Percentiles rank a stretch among this genome's conserved stretches.
These are phyloP conservation scores for Pachypeltis micranthus DNA, from an alignment of 1,140 invertebrate species.

Conservation along the genomic window DNA sequence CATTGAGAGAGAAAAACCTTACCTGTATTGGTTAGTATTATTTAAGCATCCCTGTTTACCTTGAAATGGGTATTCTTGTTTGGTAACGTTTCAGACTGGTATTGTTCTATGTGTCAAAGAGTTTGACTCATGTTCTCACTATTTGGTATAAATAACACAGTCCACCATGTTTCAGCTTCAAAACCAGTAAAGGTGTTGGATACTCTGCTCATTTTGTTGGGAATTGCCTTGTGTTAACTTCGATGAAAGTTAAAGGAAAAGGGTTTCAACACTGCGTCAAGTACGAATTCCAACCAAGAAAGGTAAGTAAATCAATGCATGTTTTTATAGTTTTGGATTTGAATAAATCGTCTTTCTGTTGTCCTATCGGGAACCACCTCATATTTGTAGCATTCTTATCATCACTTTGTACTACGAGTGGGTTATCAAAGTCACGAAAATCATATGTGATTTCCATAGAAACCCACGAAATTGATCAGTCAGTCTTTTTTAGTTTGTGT, in stretches of 20 bases:
- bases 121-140: not conserved
- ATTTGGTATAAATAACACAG: conserved; percentile 16
- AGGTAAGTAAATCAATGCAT: conserved; percentile 44
- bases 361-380: too few species aligned
- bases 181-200: conserved; percentile 97
- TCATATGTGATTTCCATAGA: too few species aligned
- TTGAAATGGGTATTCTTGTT: not conserved
- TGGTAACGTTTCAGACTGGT: too few species aligned
- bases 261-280: conserved; percentile 99
- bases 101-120: too few species aligned
- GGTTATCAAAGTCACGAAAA: too few species aligned
- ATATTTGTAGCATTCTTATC: too few species aligned
- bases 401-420: too few species aligned
- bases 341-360: too few species aligned
- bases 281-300: conserved; percentile 96
- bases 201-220: conserved; percentile 99
- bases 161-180: conserved; percentile 63
- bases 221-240: conserved; percentile 94
- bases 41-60: not conserved
- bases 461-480: too few species aligned
- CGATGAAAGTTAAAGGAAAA: conserved; percentile 98
- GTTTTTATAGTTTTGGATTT: not conserved
- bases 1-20: conserved; percentile 96
- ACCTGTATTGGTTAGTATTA: conserved; percentile 79
- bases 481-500: too few species aligned